Evolutionary conservation across 2,797 vertebrate genomes (phyloP).

Genomic region (Cercopithecus mitis): DNA sequence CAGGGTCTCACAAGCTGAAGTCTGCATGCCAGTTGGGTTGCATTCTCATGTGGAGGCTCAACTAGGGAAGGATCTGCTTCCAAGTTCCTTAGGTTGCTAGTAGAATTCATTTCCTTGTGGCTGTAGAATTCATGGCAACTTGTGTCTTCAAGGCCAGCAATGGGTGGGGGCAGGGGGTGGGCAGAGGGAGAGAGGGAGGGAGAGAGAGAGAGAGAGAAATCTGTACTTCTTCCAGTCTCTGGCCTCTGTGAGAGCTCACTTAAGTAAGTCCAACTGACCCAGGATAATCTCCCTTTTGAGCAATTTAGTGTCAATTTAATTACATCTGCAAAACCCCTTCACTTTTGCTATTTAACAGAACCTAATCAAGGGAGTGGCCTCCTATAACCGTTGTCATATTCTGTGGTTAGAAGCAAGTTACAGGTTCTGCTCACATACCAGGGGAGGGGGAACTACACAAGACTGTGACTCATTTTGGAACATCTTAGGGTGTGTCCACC

Average conservation of each 20-base stretch:
- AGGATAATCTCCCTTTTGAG: conserved; percentile 7
- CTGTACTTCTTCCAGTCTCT: not conserved
- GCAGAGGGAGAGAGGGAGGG: not conserved
- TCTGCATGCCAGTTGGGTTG: not conserved
- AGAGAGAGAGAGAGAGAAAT: not conserved
- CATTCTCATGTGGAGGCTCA: not conserved
- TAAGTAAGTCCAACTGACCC: not conserved
- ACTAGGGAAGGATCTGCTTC: not conserved
- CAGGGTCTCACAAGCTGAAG: not conserved
- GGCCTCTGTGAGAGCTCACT: not conserved
- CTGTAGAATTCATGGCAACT: not conserved
- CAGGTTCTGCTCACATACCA: not conserved
- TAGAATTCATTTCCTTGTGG: not conserved
- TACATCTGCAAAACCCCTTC: not conserved
- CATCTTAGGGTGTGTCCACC: not conserved
- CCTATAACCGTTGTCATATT: not conserved
- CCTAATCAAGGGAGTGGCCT: not conserved
- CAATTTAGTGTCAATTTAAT: conserved; percentile 8
- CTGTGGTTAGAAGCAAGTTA: not conserved
- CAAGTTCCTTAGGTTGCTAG: not conserved
- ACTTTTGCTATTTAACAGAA: not conserved
- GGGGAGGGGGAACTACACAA: too few relatives aligned
- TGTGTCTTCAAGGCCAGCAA: not conserved
- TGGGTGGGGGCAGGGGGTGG: not conserved
- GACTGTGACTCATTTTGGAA: not conserved